These are phyloP conservation scores for Heteractis magnifica DNA, from an alignment of 92 coral and sea anemone species.

Conservation along the genomic window DNA sequence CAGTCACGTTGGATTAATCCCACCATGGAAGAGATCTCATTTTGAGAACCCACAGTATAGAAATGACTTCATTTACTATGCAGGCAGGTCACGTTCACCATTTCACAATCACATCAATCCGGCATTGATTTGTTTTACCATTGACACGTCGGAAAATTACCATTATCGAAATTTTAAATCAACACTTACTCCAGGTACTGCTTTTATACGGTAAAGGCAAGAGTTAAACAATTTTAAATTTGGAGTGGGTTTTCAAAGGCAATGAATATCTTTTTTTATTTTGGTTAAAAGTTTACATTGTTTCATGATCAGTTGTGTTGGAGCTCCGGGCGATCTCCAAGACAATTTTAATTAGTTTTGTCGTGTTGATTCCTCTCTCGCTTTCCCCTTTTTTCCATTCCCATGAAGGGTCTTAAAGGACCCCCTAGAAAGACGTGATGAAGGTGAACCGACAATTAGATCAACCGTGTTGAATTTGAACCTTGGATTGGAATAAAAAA, in stretches of 20 bases:
- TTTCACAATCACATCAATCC: constrained; percentile 1
- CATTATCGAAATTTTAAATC: background rate
- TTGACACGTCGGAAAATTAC: background rate
- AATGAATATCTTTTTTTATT: background rate
- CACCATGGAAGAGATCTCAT: background rate
- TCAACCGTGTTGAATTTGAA: too few species aligned
- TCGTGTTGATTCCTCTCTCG: background rate
- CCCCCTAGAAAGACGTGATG: background rate
- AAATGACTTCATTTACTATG: constrained; percentile 6
- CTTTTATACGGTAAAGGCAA: too few species aligned
- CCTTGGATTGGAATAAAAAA: too few species aligned
- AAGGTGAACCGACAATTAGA: background rate
- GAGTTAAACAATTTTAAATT: too few species aligned
- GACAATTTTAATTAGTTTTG: background rate
- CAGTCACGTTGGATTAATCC: background rate
- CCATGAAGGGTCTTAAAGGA: background rate
- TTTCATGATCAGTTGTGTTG: background rate
- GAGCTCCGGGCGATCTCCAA: background rate
- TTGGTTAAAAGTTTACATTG: background rate
- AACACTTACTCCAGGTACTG: too few species aligned
- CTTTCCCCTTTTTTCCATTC: background rate
- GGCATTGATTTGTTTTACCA: background rate
- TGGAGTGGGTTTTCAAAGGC: too few species aligned
- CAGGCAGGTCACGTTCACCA: constrained; percentile 15
- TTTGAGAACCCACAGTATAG: background rate